Percentiles rank a stretch among this genome's conserved stretches.
Conservation (phyloP, 92 coral and sea anemone species). For the Porites evermanni region DNA sequence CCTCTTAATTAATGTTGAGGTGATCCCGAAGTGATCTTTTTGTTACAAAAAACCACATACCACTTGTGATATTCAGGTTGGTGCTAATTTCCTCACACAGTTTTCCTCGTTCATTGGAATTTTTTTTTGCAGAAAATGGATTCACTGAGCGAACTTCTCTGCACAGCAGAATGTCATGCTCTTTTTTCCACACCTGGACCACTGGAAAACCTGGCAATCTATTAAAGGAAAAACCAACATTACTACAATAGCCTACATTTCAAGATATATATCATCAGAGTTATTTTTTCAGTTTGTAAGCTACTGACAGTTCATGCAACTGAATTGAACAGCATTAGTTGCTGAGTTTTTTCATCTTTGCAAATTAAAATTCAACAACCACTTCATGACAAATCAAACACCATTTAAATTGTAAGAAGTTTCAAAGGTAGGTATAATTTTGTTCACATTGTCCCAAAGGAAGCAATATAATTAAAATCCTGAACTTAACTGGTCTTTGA, state of each 20-base stretch:
- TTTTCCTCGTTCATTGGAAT: too few relatives aligned
- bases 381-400: slow-evolving; percentile 36
- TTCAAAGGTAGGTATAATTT: slow-evolving; percentile 39
- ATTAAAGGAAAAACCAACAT: slow-evolving; percentile 40
- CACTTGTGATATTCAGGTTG: not conserved
- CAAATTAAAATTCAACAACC: slow-evolving; percentile 29
- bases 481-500: slow-evolving; percentile 40
- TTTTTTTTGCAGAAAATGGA: not conserved
- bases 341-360: slow-evolving; percentile 35
- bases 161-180: slow-evolving; percentile 42
- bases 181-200: slow-evolving; percentile 35
- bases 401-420: slow-evolving; percentile 40
- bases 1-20: slow-evolving; percentile 8
- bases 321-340: slow-evolving; percentile 42
- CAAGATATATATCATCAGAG: slow-evolving; percentile 29
- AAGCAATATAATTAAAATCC: slow-evolving; percentile 52
- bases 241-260: slow-evolving; percentile 47
- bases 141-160: slow-evolving; percentile 35
- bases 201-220: slow-evolving; percentile 39
- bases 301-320: slow-evolving; percentile 53
- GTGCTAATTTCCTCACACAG: too few relatives aligned
- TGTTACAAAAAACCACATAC: slow-evolving; percentile 3
- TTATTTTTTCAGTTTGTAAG: slow-evolving; percentile 46
- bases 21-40: slow-evolving; percentile 1
- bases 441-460: slow-evolving; percentile 55